phyloP scores from a whole-genome alignment of 1,140 invertebrate genomes.

The Telenomus remus region DNA sequence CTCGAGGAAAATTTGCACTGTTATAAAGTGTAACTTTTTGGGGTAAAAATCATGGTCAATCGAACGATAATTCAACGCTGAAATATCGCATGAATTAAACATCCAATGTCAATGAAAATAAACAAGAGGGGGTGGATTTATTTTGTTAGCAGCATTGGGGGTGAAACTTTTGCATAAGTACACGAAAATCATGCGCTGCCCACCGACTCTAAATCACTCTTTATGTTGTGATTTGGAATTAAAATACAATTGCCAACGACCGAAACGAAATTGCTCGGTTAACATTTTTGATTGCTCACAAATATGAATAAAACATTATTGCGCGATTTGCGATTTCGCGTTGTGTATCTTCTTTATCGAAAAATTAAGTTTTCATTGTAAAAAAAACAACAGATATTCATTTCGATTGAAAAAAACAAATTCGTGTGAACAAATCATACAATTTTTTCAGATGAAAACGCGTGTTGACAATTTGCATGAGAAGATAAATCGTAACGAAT shows the following conservation, averaged over 20 bases:
- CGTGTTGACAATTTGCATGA: background rate
- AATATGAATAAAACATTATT: constrained; percentile 44
- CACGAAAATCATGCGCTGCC: constrained; percentile 16
- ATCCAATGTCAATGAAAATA: too few relatives aligned
- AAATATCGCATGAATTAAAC: background rate
- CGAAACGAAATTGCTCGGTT: constrained; percentile 33
- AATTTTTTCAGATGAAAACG: too few relatives aligned
- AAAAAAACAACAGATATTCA: too few relatives aligned
- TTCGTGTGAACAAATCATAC: too few relatives aligned
- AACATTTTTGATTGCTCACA: constrained; percentile 38
- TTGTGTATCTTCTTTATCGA: background rate
- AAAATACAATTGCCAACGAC: constrained; percentile 31
- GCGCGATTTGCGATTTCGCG: background rate
- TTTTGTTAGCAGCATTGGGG: constrained; percentile 2
- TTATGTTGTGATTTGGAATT: constrained; percentile 31
- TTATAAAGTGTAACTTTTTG: constrained; percentile 3
- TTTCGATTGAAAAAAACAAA: too few relatives aligned
- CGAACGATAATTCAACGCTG: constrained; percentile 16
- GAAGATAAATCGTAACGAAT: background rate
- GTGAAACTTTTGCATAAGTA: constrained; percentile 15
- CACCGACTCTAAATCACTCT: constrained; percentile 29
- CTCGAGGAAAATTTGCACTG: too few relatives aligned
- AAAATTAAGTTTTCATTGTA: constrained; percentile 12
- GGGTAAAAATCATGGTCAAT: constrained; percentile 14
- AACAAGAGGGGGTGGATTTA: constrained; percentile 13